Percentiles rank a stretch among this genome's conserved stretches.
phyloP scores from a whole-genome alignment of 2,113 vertebrate genomes.

The Lynx canadensis region DNA sequence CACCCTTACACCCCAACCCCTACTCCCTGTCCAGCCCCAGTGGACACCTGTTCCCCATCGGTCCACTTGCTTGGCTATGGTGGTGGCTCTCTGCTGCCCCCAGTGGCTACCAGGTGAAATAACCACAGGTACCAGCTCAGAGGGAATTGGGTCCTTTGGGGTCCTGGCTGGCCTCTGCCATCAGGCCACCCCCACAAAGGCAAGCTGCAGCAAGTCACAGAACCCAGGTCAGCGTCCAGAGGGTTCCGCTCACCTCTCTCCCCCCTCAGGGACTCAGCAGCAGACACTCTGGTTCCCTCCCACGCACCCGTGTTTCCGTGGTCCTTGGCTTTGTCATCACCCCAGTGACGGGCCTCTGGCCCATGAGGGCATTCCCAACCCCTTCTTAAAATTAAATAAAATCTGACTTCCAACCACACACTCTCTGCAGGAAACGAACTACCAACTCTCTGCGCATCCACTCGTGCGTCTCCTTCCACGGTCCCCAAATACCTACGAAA shows the following conservation, averaged over 20 bases:
- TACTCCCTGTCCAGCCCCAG: neutral
- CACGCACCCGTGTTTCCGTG: neutral
- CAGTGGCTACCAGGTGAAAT: neutral
- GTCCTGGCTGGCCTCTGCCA: neutral
- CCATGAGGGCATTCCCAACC: neutral
- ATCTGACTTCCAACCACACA: neutral
- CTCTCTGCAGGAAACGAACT: neutral
- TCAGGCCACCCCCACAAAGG: neutral
- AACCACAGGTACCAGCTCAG: neutral
- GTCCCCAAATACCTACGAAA: neutral
- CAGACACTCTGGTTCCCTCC: neutral
- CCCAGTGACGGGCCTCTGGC: neutral
- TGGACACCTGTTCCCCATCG: neutral
- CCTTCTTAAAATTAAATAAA: neutral
- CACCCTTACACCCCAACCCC: neutral
- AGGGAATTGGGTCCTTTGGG: neutral
- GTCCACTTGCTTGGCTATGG: neutral
- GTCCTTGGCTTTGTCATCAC: neutral
- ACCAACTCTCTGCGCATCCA: no score
- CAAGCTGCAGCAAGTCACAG: neutral
- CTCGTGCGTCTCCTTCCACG: neutral
- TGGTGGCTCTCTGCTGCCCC: constrained; percentile 34
- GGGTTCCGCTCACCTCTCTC: neutral
- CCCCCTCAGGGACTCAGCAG: neutral
- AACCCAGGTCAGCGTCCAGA: fast-evolving